phyloP scores from a whole-genome alignment of 1,140 invertebrate genomes.

The Halesus radiatus region DNA sequence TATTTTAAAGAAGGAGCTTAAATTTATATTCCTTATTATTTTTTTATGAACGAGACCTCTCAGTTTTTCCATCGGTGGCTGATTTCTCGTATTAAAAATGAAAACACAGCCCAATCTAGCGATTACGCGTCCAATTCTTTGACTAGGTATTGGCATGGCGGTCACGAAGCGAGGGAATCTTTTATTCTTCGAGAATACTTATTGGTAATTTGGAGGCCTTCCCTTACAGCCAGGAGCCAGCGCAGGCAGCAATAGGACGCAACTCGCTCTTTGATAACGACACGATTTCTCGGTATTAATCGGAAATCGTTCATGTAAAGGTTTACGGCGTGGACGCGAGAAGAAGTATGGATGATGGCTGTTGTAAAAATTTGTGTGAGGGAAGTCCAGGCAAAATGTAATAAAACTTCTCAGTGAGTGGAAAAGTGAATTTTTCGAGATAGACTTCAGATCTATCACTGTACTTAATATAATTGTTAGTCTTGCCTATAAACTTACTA shows the following conservation, averaged over 20 bases:
- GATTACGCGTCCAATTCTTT: background rate
- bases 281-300: slow-evolving; percentile 3
- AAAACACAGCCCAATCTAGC: background rate
- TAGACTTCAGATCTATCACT: too few relatives aligned
- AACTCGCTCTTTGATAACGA: background rate
- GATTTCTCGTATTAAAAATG: slow-evolving; percentile 2
- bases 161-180: slow-evolving; percentile 28
- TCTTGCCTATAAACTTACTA: too few relatives aligned
- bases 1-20: too few relatives aligned
- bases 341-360: too few relatives aligned
- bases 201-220: slow-evolving; percentile 32
- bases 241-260: background rate
- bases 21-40: too few relatives aligned
- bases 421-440: too few relatives aligned
- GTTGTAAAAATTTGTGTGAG: too few relatives aligned
- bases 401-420: too few relatives aligned
- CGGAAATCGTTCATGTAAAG: slow-evolving; percentile 10
- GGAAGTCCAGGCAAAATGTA: too few relatives aligned
- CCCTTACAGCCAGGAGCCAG: background rate
- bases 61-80: too few relatives aligned
- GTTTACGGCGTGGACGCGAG: background rate
- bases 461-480: too few relatives aligned
- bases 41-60: too few relatives aligned
- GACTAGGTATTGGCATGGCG: slow-evolving; percentile 4
- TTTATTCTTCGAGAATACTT: slow-evolving; percentile 42